phyloP scores from a whole-genome alignment of 2,797 vertebrate species.

The Chelmon rostratus region DNA sequence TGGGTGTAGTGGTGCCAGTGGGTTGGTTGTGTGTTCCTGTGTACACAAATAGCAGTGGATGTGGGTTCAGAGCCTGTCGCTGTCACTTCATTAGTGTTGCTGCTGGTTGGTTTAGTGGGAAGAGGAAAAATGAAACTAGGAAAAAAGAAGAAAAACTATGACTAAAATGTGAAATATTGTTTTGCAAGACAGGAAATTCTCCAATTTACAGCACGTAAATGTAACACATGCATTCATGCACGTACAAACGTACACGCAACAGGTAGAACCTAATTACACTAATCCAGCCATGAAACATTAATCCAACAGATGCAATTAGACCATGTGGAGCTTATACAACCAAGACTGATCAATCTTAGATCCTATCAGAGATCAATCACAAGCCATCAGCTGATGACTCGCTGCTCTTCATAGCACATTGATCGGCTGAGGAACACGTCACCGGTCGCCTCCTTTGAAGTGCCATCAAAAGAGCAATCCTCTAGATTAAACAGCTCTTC shows the following conservation, averaged over 20 bases:
- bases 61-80: background rate
- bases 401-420: constrained; percentile 21
- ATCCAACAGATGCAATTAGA: constrained; percentile 19
- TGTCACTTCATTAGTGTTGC: constrained; percentile 8
- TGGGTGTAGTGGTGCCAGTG: constrained; percentile 23
- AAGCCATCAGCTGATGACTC: constrained; percentile 16
- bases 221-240: constrained; percentile 1
- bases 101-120: background rate
- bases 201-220: background rate
- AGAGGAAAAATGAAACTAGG: background rate
- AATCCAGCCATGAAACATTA: constrained; percentile 21
- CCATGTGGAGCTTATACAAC: background rate
- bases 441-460: constrained; percentile 30
- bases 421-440: background rate
- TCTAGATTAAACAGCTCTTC: constrained; percentile 69
- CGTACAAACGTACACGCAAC: background rate
- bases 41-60: constrained; percentile 5
- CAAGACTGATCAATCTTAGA: constrained; percentile 10
- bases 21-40: constrained; percentile 16
- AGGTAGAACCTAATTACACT: background rate
- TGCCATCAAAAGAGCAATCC: constrained; percentile 71
- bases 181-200: background rate
- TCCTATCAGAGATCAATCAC: constrained; percentile 23
- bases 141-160: background rate
- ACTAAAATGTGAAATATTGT: background rate